Conservation (phyloP, 2,797 vertebrate species). For the Chrosomus eos region DNA sequence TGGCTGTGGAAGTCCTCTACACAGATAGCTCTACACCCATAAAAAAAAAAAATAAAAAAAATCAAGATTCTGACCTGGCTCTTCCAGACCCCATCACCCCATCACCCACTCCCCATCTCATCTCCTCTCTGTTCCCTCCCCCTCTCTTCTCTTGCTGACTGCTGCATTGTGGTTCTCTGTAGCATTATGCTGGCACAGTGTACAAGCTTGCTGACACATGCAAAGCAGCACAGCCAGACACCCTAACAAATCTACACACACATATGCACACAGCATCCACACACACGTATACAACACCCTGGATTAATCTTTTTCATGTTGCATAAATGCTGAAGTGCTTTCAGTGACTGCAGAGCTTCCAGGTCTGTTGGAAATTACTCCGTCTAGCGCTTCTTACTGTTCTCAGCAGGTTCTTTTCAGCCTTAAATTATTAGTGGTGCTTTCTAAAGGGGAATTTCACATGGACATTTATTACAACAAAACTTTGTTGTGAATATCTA, state of each 20-base stretch:
- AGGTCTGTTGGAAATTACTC: slow-evolving; percentile 6
- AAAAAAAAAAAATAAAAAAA: not conserved
- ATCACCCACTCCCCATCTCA: not conserved
- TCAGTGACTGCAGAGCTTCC: slow-evolving; percentile 3
- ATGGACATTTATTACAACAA: not conserved
- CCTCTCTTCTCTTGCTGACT: slow-evolving; percentile 41
- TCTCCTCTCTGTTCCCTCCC: slow-evolving; percentile 1
- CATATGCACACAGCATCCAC: slow-evolving; percentile 51
- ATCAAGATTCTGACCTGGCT: slow-evolving; percentile 1
- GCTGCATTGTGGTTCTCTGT: slow-evolving; percentile 71
- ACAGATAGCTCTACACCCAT: not conserved
- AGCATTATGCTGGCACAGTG: slow-evolving; percentile 60
- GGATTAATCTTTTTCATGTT: slow-evolving; percentile 34
- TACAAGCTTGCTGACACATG: slow-evolving; percentile 71
- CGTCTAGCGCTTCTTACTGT: not conserved
- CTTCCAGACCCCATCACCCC: slow-evolving; percentile 9
- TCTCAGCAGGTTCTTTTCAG: slow-evolving; percentile 9
- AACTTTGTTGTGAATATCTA: not conserved
- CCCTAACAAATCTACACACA: slow-evolving; percentile 47
- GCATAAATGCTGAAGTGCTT: slow-evolving; percentile 34
- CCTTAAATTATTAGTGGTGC: not conserved
- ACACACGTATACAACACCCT: slow-evolving; percentile 8
- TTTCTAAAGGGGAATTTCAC: not conserved
- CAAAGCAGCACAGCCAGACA: slow-evolving; percentile 57
- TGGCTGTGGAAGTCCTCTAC: slow-evolving; percentile 2